These are phyloP conservation scores for Eupsilia transversa DNA, from an alignment of 2,888 invertebrate genomes.

Conservation along the genomic window DNA sequence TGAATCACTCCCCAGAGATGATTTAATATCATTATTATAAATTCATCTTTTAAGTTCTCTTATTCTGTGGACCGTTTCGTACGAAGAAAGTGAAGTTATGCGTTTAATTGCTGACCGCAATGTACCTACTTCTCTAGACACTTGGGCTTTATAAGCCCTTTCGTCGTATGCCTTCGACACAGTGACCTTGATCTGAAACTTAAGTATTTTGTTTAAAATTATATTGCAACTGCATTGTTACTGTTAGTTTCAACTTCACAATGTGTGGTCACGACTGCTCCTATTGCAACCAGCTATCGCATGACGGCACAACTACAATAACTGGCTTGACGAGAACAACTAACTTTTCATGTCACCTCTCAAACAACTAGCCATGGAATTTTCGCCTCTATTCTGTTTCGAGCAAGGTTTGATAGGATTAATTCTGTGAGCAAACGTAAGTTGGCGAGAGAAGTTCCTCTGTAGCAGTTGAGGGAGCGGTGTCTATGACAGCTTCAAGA, in stretches of 20 bases:
- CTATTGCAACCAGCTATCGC: slow-evolving; percentile 68
- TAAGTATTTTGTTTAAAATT: slow-evolving; percentile 36
- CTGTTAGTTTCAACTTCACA: slow-evolving; percentile 35
- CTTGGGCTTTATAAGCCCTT: slow-evolving; percentile 11
- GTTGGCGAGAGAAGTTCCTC: slow-evolving; percentile 37
- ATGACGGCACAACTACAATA: slow-evolving; percentile 69
- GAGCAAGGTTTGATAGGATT: background rate
- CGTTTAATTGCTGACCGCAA: slow-evolving; percentile 39
- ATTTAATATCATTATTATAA: slow-evolving; percentile 9
- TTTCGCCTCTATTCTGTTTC: slow-evolving; percentile 24
- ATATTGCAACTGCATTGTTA: slow-evolving; percentile 43
- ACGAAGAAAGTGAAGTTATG: slow-evolving; percentile 34
- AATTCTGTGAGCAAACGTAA: slow-evolving; percentile 7
- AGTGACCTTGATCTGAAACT: slow-evolving; percentile 52
- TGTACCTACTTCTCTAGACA: slow-evolving; percentile 27
- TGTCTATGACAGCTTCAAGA: slow-evolving; percentile 59
- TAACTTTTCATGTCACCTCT: slow-evolving; percentile 12
- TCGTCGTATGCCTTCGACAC: slow-evolving; percentile 16
- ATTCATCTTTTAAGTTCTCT: slow-evolving; percentile 47
- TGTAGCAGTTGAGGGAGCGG: slow-evolving; percentile 50
- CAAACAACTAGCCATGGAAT: slow-evolving; percentile 13
- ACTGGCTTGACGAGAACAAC: slow-evolving; percentile 51
- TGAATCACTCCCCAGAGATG: background rate
- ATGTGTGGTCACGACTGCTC: slow-evolving; percentile 43
- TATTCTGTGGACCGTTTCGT: slow-evolving; percentile 22